phyloP scores from a whole-genome alignment of 2,113 vertebrate species.

The Tyrannus savana region DNA sequence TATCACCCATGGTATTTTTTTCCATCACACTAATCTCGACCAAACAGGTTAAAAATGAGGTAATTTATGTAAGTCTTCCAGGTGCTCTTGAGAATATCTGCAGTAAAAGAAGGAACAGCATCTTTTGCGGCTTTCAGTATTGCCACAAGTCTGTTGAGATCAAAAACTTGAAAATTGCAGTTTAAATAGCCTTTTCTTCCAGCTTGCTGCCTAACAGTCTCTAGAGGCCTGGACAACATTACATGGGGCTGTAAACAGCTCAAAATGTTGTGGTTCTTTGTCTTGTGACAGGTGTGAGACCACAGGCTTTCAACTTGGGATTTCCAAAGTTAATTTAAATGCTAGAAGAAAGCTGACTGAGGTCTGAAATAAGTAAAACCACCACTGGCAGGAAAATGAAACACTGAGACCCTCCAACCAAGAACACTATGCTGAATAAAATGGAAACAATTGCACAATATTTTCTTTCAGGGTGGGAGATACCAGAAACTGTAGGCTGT shows the following conservation, averaged over 20 bases:
- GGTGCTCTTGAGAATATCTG: neutral
- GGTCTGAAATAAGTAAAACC: neutral
- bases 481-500: neutral
- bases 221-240: neutral
- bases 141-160: neutral
- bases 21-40: neutral
- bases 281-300: neutral
- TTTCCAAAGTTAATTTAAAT: slow-evolving; percentile 11
- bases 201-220: neutral
- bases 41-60: slow-evolving; percentile 33
- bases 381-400: neutral
- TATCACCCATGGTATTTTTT: slow-evolving; percentile 6
- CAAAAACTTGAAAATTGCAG: slow-evolving; percentile 25
- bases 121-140: neutral
- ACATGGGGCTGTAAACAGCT: slow-evolving; percentile 1
- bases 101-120: neutral
- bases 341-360: neutral
- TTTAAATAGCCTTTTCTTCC: slow-evolving; percentile 4
- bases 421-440: neutral
- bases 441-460: neutral
- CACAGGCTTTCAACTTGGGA: neutral
- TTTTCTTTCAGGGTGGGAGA: neutral
- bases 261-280: neutral
- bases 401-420: neutral
- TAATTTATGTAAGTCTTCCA: slow-evolving; percentile 10